These are phyloP conservation scores for Xenotilapia leptura DNA, from an alignment of 2,113 vertebrate genomes.

Conservation along the genomic window DNA sequence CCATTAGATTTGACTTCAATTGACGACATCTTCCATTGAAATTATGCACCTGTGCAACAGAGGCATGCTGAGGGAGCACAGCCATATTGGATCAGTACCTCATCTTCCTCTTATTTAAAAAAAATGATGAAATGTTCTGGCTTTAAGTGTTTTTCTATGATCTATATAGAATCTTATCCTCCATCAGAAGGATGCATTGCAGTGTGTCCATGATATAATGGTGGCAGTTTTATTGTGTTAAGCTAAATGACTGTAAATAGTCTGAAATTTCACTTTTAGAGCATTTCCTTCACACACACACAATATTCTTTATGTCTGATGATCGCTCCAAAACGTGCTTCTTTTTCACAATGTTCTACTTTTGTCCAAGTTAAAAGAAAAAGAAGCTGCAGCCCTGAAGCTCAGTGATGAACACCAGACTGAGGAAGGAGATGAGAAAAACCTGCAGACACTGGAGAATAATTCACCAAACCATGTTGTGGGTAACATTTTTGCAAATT, in stretches of 20 bases:
- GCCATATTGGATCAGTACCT: accelerated
- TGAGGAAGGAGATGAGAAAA: neutral
- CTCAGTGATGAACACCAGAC: accelerated
- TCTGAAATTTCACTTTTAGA: neutral
- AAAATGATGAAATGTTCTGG: accelerated
- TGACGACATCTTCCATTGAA: neutral
- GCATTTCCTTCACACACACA: neutral
- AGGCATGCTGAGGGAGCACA: neutral
- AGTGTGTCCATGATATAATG: neutral
- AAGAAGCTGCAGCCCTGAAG: neutral
- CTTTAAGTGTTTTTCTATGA: neutral
- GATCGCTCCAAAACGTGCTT: neutral
- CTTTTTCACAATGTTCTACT: neutral
- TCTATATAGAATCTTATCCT: accelerated
- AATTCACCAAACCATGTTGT: too few relatives aligned
- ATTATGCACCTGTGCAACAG: neutral
- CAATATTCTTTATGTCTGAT: neutral
- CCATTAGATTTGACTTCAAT: neutral
- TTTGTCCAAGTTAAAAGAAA: accelerated
- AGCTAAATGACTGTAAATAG: neutral
- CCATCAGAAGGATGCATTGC: neutral
- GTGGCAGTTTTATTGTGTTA: neutral
- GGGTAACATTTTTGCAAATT: accelerated
- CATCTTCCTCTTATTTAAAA: neutral
- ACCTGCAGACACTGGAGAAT: neutral